Percentiles rank a stretch among this genome's conserved stretches.
These are phyloP conservation scores for Philonicus albiceps DNA, from an alignment of 2,888 invertebrate genomes.

Conservation along the genomic window DNA sequence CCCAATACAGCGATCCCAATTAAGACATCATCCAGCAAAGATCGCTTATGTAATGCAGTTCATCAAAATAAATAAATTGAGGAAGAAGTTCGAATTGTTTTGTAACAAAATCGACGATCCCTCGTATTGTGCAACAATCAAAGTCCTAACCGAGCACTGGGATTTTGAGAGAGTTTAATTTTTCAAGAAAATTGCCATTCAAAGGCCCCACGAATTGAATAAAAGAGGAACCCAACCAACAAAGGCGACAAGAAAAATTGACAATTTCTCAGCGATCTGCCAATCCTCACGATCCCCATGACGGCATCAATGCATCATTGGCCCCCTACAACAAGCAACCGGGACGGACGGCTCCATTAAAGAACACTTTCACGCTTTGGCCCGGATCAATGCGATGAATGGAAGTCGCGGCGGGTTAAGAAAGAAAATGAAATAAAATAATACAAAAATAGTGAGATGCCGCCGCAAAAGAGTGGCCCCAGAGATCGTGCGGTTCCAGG, in stretches of 20 bases:
- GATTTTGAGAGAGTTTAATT: neutral
- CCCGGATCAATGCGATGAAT: neutral
- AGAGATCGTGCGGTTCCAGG: neutral
- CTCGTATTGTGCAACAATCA: neutral
- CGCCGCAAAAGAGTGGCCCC: neutral
- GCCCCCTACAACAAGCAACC: neutral
- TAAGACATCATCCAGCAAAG: neutral
- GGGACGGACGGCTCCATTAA: slow-evolving; percentile 28
- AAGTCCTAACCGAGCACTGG: neutral
- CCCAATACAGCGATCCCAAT: neutral
- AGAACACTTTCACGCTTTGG: slow-evolving; percentile 30
- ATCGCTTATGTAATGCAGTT: neutral
- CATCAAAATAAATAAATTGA: neutral
- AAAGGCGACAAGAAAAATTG: slow-evolving; percentile 6
- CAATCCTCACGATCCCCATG: slow-evolving; percentile 38
- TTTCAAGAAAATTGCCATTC: neutral
- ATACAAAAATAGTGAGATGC: neutral
- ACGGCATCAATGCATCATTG: slow-evolving; percentile 22
- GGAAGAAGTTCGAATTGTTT: neutral
- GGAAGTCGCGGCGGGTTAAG: neutral
- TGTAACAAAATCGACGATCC: neutral
- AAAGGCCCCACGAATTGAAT: neutral
- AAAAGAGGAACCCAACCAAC: neutral
- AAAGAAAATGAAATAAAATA: neutral
- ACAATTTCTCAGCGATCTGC: slow-evolving; percentile 32